Conservation (phyloP, 2,888 invertebrate species). For the Chorisops tibialis region DNA sequence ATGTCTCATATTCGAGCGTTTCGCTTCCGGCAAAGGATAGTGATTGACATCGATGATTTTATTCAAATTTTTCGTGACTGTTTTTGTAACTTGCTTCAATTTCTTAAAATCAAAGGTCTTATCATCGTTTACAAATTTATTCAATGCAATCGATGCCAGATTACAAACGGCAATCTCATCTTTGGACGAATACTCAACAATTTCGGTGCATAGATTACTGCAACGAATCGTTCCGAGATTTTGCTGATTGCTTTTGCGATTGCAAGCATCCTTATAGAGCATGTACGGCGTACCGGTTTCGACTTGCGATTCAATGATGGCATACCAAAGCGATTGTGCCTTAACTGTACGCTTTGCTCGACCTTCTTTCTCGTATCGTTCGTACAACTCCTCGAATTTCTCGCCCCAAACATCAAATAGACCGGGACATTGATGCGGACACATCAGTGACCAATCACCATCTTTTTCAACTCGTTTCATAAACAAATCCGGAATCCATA, state of each 20-base stretch:
- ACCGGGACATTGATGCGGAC: conserved; percentile 89
- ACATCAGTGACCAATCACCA: conserved; percentile 92
- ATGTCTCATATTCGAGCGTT: conserved; percentile 80
- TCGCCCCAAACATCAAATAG: conserved; percentile 92
- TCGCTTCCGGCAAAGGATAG: conserved; percentile 90
- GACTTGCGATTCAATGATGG: conserved; percentile 90
- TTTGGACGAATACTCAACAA: conserved; percentile 86
- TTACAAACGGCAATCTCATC: conserved; percentile 98
- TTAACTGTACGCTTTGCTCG: conserved; percentile 65
- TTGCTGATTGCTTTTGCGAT: conserved; percentile 95
- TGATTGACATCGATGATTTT: conserved; percentile 95
- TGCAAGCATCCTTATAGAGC: conserved; percentile 95
- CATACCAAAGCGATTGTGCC: conserved; percentile 90
- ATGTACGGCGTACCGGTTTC: conserved; percentile 99
- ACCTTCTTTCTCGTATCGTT: conserved; percentile 79
- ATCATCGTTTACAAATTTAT: conserved; percentile 80
- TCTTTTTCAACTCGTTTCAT: conserved; percentile 90
- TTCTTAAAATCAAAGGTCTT: conserved; percentile 84
- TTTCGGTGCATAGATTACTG: conserved; percentile 97
- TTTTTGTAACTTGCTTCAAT: conserved; percentile 82
- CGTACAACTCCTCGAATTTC: conserved; percentile 86
- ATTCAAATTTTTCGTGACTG: conserved; percentile 86
- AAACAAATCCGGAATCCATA: conserved; percentile 98
- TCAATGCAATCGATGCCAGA: conserved; percentile 93
- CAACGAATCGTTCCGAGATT: conserved; percentile 98